Base-by-base conservation (phyloP, 37 sponge, comb jelly and placozoan species). In the Ianthella basta region DNA sequence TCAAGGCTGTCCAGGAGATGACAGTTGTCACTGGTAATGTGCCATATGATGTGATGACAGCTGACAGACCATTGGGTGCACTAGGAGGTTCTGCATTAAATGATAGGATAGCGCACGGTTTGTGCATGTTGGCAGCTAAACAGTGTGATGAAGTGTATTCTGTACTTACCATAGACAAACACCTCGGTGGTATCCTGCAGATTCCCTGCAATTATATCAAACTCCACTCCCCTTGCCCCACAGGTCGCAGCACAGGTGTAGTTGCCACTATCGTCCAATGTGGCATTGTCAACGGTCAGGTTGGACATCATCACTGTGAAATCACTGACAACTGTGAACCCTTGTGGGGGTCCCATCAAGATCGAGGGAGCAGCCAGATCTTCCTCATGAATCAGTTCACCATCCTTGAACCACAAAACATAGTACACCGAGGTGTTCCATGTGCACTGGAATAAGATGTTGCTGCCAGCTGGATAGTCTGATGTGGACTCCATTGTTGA, bases 191-290 rank as follows among this genome's bases (percentile, higher is more conserved):
- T 64, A 30, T 64, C 66, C 66, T 29, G 14, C 23, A 64, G 27
- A 64, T 8, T 64, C 23, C 66, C 27, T 10, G 8, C 27, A 30
- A 64, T 64, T 24, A 10, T 64, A 30, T 16, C 23, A 64, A 64
- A 64, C 66, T 64, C 66, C 23, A 64, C 66, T 29, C 23, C 66
- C 23, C 66, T 64, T 12, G 66, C 66, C 27, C 66, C 66, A 64
- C 66, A 64, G 66, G 29, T 64, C 23, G 27, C 66, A 64, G 23
- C 66, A 64, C 66, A 64, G 66, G 66, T 64, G 66, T 64, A 64
- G 66, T 64, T 64, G 27, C 66, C 66, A 64, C 66, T 16, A 16
- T 64, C 66, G 23, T 10, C 23, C 8, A 64, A 10, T 10, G 29
- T 64, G 23, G 29, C 27, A 16, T 16, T 64, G 29, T 29, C 12